Conservation (phyloP, 2,888 invertebrate species). For the Polymixis lichenea region DNA sequence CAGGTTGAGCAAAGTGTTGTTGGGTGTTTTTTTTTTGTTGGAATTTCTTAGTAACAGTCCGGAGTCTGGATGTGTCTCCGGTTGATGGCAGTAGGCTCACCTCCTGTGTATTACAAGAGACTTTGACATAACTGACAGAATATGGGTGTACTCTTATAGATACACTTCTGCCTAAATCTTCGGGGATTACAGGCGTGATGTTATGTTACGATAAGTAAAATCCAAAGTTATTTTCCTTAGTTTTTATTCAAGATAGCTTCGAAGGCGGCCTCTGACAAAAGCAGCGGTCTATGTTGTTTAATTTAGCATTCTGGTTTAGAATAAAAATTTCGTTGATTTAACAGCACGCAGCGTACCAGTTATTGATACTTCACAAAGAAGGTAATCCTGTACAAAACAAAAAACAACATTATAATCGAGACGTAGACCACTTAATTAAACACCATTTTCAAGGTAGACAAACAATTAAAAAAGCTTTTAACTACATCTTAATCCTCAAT, state of each 20-base stretch:
- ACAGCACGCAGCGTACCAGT: background rate
- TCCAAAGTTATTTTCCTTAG: too few species aligned
- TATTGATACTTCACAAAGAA: background rate
- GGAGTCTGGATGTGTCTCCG: too few species aligned
- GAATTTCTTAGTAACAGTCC: too few species aligned
- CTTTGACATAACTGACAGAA: too few species aligned
- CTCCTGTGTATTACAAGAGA: too few species aligned
- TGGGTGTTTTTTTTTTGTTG: too few species aligned
- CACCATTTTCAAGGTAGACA: conserved; percentile 14
- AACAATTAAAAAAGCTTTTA: conserved; percentile 52
- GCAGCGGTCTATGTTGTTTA: background rate
- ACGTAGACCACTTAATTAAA: conserved; percentile 8
- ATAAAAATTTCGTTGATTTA: background rate
- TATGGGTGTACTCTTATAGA: too few species aligned
- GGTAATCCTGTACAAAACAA: background rate
- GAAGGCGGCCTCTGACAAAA: background rate
- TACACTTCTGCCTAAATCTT: too few species aligned
- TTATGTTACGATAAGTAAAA: too few species aligned
- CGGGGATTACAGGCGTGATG: too few species aligned
- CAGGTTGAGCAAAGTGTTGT: too few species aligned
- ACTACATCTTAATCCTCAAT: conserved; percentile 54
- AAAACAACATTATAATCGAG: background rate
- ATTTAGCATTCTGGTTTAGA: background rate
- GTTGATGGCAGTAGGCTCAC: too few species aligned
- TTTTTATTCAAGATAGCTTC: background rate